Conservation (phyloP, 2,113 vertebrate genomes). For the Sturnus vulgaris region DNA sequence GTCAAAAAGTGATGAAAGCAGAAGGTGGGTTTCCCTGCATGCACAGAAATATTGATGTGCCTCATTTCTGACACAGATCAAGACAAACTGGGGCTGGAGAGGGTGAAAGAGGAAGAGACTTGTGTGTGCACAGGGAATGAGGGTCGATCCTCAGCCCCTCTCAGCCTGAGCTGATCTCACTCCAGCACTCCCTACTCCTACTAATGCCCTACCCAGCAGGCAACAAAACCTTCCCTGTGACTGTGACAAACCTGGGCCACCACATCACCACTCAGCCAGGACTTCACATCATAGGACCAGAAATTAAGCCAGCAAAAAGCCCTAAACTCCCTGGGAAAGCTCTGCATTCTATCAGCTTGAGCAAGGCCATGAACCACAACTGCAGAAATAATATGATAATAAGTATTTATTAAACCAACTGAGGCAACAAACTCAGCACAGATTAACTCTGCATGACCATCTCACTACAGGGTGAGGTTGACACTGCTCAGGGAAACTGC, state of each 20-base stretch:
- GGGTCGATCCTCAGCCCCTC: background rate
- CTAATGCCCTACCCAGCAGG: background rate
- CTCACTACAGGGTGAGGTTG: background rate
- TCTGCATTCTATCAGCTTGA: background rate
- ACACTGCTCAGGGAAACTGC: background rate
- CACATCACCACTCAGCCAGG: background rate
- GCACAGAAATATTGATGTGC: fast-evolving
- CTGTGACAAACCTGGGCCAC: background rate
- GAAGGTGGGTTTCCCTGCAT: background rate
- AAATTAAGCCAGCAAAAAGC: background rate
- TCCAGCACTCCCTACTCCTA: background rate
- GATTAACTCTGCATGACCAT: background rate
- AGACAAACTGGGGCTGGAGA: background rate
- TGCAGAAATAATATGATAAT: background rate
- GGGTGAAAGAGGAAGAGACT: background rate
- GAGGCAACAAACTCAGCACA: background rate
- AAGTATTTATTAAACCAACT: background rate
- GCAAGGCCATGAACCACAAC: background rate
- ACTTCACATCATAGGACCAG: background rate
- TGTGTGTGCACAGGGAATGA: background rate
- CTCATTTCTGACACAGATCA: background rate
- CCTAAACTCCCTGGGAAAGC: background rate
- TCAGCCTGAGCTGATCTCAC: background rate
- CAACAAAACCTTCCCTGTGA: background rate
- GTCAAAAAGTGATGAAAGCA: background rate